Conservation (phyloP, 2,888 invertebrate species). For the Achlya flavicornis region DNA sequence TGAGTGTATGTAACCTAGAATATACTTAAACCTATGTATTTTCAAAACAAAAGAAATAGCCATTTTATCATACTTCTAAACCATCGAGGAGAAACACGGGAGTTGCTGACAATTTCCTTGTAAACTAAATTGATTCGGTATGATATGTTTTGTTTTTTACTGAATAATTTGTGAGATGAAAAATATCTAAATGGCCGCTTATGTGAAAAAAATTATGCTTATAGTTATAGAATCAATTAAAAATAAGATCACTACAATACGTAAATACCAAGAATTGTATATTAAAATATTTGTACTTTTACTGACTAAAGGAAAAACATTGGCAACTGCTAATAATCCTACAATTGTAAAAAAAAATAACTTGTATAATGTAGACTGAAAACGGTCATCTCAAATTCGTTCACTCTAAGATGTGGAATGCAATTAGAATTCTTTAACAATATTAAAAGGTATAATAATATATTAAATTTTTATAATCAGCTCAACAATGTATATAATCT, state of each 20-base stretch:
- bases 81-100: slow-evolving; percentile 62
- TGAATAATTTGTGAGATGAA: slow-evolving; percentile 77
- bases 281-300: slow-evolving; percentile 92
- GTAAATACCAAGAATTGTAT: slow-evolving; percentile 85
- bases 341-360: slow-evolving; percentile 82
- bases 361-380: slow-evolving; percentile 83
- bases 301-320: slow-evolving; percentile 90
- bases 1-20: slow-evolving; percentile 60
- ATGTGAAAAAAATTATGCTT: slow-evolving; percentile 81
- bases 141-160: slow-evolving; percentile 82
- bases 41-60: slow-evolving; percentile 75
- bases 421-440: slow-evolving; percentile 85
- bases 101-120: slow-evolving; percentile 63
- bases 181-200: slow-evolving; percentile 76
- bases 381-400: slow-evolving; percentile 83
- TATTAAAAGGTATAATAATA: slow-evolving; percentile 85
- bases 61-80: slow-evolving; percentile 68
- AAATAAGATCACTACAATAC: slow-evolving; percentile 83
- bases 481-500: slow-evolving; percentile 87
- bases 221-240: slow-evolving; percentile 80
- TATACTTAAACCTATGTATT: slow-evolving; percentile 76
- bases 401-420: slow-evolving; percentile 84
- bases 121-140: slow-evolving; percentile 70
- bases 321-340: slow-evolving; percentile 84
- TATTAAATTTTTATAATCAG: slow-evolving; percentile 86